These are phyloP conservation scores for Cyprinodon variegatus DNA, from an alignment of 2,113 vertebrate species.

Conservation along the genomic window DNA sequence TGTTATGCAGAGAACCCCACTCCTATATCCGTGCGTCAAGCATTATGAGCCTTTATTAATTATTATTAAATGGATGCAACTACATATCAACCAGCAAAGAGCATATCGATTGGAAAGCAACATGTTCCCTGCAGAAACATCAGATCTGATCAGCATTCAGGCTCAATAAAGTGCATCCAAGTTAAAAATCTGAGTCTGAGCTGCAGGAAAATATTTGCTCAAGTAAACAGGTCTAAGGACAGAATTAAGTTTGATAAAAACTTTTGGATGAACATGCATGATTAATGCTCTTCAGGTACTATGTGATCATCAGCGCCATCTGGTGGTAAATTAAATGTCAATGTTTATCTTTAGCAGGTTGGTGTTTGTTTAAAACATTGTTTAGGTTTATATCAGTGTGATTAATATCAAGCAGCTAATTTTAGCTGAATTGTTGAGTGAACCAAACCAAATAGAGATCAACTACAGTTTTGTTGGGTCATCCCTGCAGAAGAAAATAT, in stretches of 20 bases:
- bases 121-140: too few relatives aligned
- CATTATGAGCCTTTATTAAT: too few relatives aligned
- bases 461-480: too few relatives aligned
- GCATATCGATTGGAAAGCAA: neutral
- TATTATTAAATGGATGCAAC: conserved; percentile 71
- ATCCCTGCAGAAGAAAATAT: too few relatives aligned
- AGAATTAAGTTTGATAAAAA: neutral
- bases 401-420: too few relatives aligned
- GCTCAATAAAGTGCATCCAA: neutral
- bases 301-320: conserved; percentile 35
- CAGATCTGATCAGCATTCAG: neutral
- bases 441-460: too few relatives aligned
- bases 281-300: neutral
- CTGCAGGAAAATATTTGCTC: neutral
- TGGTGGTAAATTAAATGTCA: conserved; percentile 5
- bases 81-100: conserved; percentile 34
- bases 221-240: neutral
- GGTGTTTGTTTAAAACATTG: too few relatives aligned
- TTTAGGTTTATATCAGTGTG: too few relatives aligned
- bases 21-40: too few relatives aligned
- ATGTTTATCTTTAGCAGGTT: too few relatives aligned
- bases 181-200: neutral
- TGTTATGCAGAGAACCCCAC: too few relatives aligned
- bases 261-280: neutral
- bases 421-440: too few relatives aligned